Evolutionary conservation across 2,888 invertebrate genomes (phyloP), one percentile per base, ranked within the genome.

Genomic region (Drosophila leonis): DNA sequence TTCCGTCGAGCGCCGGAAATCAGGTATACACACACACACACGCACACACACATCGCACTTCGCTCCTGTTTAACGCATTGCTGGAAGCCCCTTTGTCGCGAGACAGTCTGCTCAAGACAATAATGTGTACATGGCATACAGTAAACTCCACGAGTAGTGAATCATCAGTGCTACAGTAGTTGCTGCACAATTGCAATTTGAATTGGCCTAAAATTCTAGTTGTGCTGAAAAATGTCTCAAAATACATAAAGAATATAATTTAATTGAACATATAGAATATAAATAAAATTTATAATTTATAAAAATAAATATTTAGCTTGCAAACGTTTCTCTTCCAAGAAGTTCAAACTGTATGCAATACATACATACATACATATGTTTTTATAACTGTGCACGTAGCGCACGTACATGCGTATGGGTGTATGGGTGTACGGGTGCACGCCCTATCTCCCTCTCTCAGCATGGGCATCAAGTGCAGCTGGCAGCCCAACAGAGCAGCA

Each of bases 1-100:
- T 88, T 83, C 82, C 86, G 83, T 71, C 78, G 71, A 59, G 59
- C 69, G 73, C 86, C 88, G 83, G 88, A 85, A 85, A 88, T 88
- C 87, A 84, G 84, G 85, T 88, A 85, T 56, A 82, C 48, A 67
- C 59, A 71, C 41, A 29, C 9, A 44, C 12, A 41, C 31, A 39
- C n/a, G 20, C 44, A 59, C 35, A 39, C 6, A 39, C 37, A 9
- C 1, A 41, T 5, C 41, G 41, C 51, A 62, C 59, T 70, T 57
- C 27, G 54, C 41, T 48, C 35, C 65, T 65, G 49, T 41, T 59
- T 35, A 49, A 71, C 63, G 71, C 72, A 42, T 59, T 49, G 48
- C 49, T 51, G 55, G 72, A 59, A 76, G 72, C 75, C 66, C 75
- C 83, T 69, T 86, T 86, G 72, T 82, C 69, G 73, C 68, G 56